A percentile compares a stretch with the other conserved stretches of the same genome.
phyloP scores from a whole-genome alignment of 2,797 vertebrate species.

The Tympanoctomys barrerae region DNA sequence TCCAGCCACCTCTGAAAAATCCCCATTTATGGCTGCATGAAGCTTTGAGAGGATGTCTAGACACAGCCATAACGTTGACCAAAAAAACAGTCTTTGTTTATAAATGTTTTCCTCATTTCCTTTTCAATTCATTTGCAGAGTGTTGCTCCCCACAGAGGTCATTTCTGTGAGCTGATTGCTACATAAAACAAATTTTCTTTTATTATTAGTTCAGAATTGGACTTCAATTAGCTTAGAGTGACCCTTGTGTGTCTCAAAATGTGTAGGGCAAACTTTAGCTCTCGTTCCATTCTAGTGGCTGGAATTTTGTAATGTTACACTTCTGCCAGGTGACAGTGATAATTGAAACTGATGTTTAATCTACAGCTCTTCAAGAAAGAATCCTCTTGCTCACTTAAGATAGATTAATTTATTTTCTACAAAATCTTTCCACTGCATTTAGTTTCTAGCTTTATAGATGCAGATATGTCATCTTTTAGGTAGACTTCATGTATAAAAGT shows the following conservation, averaged over 20 bases:
- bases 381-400: conserved; percentile 50
- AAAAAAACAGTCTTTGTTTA: conserved; percentile 17
- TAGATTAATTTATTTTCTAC: conserved; percentile 56
- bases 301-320: conserved; percentile 13
- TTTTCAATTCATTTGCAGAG: conserved; percentile 55
- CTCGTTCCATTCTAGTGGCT: neutral
- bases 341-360: conserved; percentile 53
- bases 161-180: conserved; percentile 63
- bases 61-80: neutral
- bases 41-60: neutral
- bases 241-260: conserved; percentile 43
- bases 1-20: neutral
- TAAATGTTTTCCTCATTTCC: conserved; percentile 50
- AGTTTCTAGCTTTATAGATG: conserved; percentile 14
- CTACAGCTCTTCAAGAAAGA: conserved; percentile 45
- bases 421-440: conserved; percentile 27
- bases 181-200: conserved; percentile 59
- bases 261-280: conserved; percentile 24
- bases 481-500: conserved; percentile 9
- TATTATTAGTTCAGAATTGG: conserved; percentile 68
- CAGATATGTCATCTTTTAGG: conserved; percentile 50
- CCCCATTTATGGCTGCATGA: neutral
- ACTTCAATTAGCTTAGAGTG: conserved; percentile 54
- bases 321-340: conserved; percentile 45
- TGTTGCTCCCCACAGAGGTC: conserved; percentile 22